A percentile compares a stretch with the other conserved stretches of the same genome.
These are phyloP conservation scores for Agonum fuliginosum DNA, from an alignment of 2,888 invertebrate species.

Conservation along the genomic window DNA sequence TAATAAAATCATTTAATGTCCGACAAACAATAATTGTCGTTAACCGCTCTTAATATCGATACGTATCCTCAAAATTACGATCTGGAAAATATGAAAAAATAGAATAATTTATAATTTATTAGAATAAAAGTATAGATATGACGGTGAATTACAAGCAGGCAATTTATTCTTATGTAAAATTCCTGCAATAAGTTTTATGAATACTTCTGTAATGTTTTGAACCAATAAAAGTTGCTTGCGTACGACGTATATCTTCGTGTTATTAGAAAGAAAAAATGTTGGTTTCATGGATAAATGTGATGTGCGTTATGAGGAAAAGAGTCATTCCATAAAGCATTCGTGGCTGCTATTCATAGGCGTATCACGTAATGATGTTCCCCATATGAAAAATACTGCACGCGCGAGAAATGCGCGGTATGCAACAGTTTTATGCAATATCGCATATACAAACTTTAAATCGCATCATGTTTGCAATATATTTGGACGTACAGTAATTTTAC, in stretches of 20 bases:
- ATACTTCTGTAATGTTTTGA: not conserved
- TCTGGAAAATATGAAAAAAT: no score
- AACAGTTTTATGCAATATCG: slow-evolving; percentile 44
- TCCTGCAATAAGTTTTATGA: not conserved
- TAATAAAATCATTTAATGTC: no score
- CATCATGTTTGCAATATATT: slow-evolving; percentile 20
- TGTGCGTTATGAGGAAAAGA: slow-evolving; percentile 12
- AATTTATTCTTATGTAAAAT: not conserved
- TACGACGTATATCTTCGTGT: not conserved
- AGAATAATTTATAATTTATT: no score
- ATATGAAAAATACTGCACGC: slow-evolving; percentile 42
- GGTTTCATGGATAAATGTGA: slow-evolving; percentile 26
- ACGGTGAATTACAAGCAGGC: no score
- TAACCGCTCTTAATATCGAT: no score
- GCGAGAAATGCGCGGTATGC: slow-evolving; percentile 27
- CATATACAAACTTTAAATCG: slow-evolving; percentile 36
- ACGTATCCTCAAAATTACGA: no score
- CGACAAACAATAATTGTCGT: no score
- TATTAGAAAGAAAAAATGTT: slow-evolving; percentile 30
- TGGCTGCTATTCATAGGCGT: slow-evolving; percentile 39
- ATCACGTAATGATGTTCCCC: slow-evolving; percentile 44
- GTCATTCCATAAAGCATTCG: slow-evolving; percentile 43
- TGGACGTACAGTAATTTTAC: not conserved
- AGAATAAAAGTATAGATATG: no score
- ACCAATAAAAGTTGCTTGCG: not conserved